These are phyloP conservation scores for Seriola quinqueradiata DNA, from an alignment of 2,113 vertebrate genomes.

Conservation along the genomic window DNA sequence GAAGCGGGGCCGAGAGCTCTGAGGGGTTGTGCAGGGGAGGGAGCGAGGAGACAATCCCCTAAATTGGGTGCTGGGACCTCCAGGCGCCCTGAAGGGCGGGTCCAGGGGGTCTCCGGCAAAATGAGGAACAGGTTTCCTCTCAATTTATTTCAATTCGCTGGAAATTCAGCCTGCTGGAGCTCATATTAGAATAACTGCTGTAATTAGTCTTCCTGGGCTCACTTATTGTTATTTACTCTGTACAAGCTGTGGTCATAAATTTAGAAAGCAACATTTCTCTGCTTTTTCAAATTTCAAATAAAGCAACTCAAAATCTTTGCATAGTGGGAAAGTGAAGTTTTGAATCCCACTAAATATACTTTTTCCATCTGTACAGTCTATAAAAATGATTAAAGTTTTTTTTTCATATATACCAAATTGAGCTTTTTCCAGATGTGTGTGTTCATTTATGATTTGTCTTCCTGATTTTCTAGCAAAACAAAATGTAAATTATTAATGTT, in stretches of 20 bases:
- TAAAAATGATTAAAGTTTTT: neutral
- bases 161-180: conserved; percentile 36
- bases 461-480: conserved; percentile 19
- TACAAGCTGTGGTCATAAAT: conserved; percentile 5
- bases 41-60: conserved; percentile 4
- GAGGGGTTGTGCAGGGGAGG: neutral
- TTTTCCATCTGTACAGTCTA: neutral
- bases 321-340: neutral
- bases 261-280: neutral
- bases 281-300: neutral
- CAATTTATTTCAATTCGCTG: conserved; percentile 53
- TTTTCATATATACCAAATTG: neutral
- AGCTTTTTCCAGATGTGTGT: conserved; percentile 11
- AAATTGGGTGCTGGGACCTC: conserved; percentile 35
- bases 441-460: conserved; percentile 19
- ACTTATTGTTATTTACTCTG: conserved; percentile 4
- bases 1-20: conserved; percentile 17
- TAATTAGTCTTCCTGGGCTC: conserved; percentile 33
- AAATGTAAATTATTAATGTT: conserved; percentile 8
- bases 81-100: conserved; percentile 54
- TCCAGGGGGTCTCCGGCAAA: conserved; percentile 45
- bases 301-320: neutral
- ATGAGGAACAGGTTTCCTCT: conserved; percentile 68
- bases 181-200: conserved; percentile 41
- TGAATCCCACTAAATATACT: too few species aligned